Evolutionary conservation across 2,113 vertebrate genomes (phyloP).

Genomic region (Myrmecophaga tridactyla): DNA sequence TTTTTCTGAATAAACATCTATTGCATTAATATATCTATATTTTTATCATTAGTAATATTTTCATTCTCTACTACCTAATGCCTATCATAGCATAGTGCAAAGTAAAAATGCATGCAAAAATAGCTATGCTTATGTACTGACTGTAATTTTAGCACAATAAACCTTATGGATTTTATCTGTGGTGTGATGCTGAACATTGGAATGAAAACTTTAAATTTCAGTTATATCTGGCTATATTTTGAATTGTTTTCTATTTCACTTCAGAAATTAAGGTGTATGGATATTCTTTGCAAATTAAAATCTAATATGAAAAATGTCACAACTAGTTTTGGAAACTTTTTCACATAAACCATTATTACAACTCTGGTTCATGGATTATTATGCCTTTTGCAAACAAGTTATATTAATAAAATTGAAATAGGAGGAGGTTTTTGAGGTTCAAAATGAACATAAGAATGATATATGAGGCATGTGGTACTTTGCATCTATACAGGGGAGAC

Average conservation of each 20-base stretch:
- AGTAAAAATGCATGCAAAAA: not conserved
- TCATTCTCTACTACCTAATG: not conserved
- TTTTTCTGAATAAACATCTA: not conserved
- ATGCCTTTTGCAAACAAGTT: not conserved
- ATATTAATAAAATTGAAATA: not conserved
- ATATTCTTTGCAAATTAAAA: conserved; percentile 30
- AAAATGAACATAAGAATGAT: not conserved
- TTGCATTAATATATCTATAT: not conserved
- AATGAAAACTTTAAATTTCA: not conserved
- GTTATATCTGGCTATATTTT: not conserved
- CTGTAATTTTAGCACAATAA: not conserved
- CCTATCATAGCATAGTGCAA: not conserved
- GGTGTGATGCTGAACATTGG: not conserved
- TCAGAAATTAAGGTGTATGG: not conserved
- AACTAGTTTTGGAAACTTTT: conserved; percentile 10
- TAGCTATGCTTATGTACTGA: not conserved
- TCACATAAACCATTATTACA: not conserved
- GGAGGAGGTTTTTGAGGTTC: not conserved
- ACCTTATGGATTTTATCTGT: not conserved
- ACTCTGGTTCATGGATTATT: not conserved
- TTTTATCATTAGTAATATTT: not conserved
- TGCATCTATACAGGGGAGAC: not conserved
- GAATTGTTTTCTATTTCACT: not conserved
- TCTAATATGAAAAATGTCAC: not conserved
- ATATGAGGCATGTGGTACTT: not conserved